These are phyloP conservation scores for Eupithecia subumbrata DNA, from an alignment of 2,888 invertebrate species.

Conservation along the genomic window DNA sequence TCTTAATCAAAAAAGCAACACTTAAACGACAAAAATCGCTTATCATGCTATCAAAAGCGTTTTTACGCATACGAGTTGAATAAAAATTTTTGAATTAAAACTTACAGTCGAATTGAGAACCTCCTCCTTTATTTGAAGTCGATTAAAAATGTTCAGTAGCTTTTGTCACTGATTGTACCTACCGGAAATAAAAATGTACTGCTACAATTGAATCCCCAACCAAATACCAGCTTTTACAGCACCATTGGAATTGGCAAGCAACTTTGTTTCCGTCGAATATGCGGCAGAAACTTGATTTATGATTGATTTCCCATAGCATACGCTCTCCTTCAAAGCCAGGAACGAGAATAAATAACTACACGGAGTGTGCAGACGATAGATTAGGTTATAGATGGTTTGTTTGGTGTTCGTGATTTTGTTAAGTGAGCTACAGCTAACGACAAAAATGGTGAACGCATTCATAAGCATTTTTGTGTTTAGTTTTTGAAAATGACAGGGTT, in stretches of 20 bases:
- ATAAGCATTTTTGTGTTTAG: no score
- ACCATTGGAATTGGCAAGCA: constrained; percentile 51
- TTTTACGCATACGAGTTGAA: background rate
- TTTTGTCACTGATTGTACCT: background rate
- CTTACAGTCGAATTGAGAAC: no score
- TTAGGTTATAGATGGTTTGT: constrained; percentile 6
- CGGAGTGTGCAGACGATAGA: background rate
- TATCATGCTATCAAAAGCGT: background rate
- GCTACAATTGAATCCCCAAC: constrained; percentile 8
- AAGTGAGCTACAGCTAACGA: background rate
- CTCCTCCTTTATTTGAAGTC: no score
- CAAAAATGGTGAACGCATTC: background rate
- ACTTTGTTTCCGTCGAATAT: constrained; percentile 64
- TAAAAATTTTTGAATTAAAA: background rate
- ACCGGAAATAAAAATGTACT: constrained; percentile 1
- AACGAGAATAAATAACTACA: constrained; percentile 46
- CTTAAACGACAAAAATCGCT: background rate
- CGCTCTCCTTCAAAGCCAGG: constrained; percentile 51
- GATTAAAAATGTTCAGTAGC: background rate
- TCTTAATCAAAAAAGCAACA: no score
- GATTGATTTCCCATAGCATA: constrained; percentile 69
- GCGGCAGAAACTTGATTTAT: constrained; percentile 64
- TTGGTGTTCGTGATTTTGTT: background rate
- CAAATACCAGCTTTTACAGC: constrained; percentile 15
- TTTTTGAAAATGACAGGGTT: no score